Evolutionary conservation across 2,888 invertebrate species (phyloP).

Genomic region (Dermolepida albohirtum): DNA sequence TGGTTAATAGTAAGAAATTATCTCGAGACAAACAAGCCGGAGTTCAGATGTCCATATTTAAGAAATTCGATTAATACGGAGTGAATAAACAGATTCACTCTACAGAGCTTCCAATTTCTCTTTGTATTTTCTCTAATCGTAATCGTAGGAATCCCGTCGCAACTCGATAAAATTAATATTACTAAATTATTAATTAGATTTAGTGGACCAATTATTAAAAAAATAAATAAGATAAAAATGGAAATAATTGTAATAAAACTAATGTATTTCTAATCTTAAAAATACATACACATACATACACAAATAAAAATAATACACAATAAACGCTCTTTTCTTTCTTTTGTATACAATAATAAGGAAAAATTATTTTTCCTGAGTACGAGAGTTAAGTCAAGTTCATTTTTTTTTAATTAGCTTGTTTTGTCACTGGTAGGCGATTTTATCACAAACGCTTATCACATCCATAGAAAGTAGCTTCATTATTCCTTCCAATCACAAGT

Average conservation of each 20-base stretch:
- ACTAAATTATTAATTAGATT: slow-evolving; percentile 40
- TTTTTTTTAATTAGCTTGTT: slow-evolving; percentile 22
- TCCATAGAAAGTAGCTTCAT: slow-evolving; percentile 35
- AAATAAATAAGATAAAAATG: slow-evolving; percentile 31
- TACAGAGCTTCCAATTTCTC: slow-evolving; percentile 24
- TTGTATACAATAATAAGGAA: slow-evolving; percentile 31
- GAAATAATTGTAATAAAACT: slow-evolving; percentile 41
- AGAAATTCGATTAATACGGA: slow-evolving; percentile 68
- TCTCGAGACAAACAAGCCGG: slow-evolving; percentile 75
- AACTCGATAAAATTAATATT: slow-evolving; percentile 34
- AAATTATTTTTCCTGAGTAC: slow-evolving; percentile 41
- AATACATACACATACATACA: slow-evolving; percentile 37
- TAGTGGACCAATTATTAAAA: slow-evolving; percentile 41
- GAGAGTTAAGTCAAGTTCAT: slow-evolving; percentile 40
- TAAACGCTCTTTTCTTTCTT: slow-evolving; percentile 34
- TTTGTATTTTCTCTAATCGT: slow-evolving; percentile 17
- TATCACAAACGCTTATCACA: slow-evolving; percentile 54
- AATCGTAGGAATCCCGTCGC: slow-evolving; percentile 27
- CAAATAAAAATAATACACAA: slow-evolving; percentile 44
- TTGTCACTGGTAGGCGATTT: slow-evolving; percentile 47
- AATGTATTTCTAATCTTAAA: slow-evolving; percentile 44
- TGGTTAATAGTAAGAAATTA: slow-evolving; percentile 82
- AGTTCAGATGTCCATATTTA: slow-evolving; percentile 74
- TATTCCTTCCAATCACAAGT: slow-evolving; percentile 72
- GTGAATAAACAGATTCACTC: slow-evolving; percentile 15